Conservation (phyloP, 1,140 invertebrate genomes). For the Aphelinus certus region DNA sequence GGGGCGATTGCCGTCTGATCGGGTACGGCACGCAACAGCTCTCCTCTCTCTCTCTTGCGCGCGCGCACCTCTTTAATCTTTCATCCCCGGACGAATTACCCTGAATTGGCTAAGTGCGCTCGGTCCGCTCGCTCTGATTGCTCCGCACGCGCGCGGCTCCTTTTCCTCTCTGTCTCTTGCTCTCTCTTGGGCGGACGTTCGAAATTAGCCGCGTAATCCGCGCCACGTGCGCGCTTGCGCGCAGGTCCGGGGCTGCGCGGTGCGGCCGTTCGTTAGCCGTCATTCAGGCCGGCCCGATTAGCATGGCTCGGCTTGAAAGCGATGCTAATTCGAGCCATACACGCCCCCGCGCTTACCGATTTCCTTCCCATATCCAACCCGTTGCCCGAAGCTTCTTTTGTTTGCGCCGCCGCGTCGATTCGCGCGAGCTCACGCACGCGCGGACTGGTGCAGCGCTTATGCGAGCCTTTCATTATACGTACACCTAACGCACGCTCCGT, state of each 20-base stretch:
- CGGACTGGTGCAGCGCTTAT: too few relatives aligned
- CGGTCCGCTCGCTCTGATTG: not conserved
- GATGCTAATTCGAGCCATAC: constrained; percentile 51
- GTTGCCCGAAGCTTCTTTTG: too few relatives aligned
- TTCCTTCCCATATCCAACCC: not conserved
- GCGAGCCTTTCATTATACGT: too few relatives aligned
- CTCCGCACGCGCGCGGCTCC: not conserved
- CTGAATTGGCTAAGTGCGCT: constrained; percentile 34
- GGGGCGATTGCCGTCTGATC: too few relatives aligned
- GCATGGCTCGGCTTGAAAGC: constrained; percentile 56
- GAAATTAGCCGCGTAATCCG: constrained; percentile 63
- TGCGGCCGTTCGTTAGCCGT: constrained; percentile 48
- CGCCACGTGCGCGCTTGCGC: constrained; percentile 55
- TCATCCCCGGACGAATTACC: constrained; percentile 20
- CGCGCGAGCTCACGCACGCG: too few relatives aligned
- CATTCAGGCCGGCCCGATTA: constrained; percentile 56
- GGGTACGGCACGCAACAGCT: not conserved
- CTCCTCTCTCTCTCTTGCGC: not conserved
- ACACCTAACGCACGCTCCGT: too few relatives aligned
- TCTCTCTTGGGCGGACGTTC: constrained; percentile 41
- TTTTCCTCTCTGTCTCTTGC: too few relatives aligned
- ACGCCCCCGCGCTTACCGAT: constrained; percentile 3
- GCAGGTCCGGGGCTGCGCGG: not conserved
- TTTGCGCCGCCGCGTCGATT: too few relatives aligned
- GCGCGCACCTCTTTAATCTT: not conserved